A percentile compares a stretch with the other conserved stretches of the same genome.
These are phyloP conservation scores for Cotesia glomerata DNA, from an alignment of 1,140 invertebrate species.

Conservation along the genomic window DNA sequence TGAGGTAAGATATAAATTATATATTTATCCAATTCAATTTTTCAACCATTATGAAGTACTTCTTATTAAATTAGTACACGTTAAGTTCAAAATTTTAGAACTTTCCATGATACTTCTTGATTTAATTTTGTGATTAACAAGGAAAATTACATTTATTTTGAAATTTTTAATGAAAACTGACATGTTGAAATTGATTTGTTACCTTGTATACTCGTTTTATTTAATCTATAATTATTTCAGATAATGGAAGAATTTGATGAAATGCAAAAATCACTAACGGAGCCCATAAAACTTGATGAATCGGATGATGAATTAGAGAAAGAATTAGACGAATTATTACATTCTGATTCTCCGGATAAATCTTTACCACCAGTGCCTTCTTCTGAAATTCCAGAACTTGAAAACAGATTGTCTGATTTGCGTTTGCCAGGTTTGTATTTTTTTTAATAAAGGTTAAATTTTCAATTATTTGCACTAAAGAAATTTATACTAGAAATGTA, in stretches of 20 bases:
- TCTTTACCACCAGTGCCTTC: constrained; percentile 7
- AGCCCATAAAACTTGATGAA: constrained; percentile 36
- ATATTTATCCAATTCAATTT: neutral
- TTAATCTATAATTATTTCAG: constrained; percentile 36
- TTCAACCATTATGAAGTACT: constrained; percentile 19
- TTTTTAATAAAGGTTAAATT: too few species aligned
- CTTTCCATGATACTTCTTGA: too few species aligned
- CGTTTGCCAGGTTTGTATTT: too few species aligned
- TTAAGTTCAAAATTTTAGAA: too few species aligned
- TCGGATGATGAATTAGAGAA: constrained; percentile 57
- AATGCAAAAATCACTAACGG: constrained; percentile 50
- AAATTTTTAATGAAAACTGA: too few species aligned
- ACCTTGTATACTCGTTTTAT: neutral
- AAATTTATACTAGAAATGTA: too few species aligned
- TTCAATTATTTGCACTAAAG: too few species aligned
- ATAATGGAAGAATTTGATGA: constrained; percentile 55
- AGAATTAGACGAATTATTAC: constrained; percentile 52
- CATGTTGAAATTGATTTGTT: too few species aligned
- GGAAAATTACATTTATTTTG: too few species aligned
- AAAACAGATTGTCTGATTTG: constrained; percentile 33
- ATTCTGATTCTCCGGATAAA: constrained; percentile 11
- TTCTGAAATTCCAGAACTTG: constrained; percentile 25
- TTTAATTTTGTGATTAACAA: too few species aligned
- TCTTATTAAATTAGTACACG: neutral
- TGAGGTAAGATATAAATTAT: constrained; percentile 48